Conservation (phyloP, 1,140 invertebrate species). For the Amyelois transitella region DNA sequence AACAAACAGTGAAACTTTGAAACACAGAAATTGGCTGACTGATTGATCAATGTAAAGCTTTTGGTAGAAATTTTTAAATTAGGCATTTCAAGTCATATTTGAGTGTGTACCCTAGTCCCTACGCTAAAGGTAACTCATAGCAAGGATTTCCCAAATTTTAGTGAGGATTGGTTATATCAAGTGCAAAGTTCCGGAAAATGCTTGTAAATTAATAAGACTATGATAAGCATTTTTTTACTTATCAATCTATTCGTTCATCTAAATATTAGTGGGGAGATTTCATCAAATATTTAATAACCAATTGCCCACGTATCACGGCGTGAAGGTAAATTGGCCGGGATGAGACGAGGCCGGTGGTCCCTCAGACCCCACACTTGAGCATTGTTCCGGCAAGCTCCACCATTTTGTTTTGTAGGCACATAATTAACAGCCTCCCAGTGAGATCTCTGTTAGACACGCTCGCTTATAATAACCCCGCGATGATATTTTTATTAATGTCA, state of each 20-base stretch:
- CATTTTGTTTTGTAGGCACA: conserved; percentile 65
- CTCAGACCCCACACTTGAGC: conserved; percentile 57
- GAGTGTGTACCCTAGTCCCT: too few relatives aligned
- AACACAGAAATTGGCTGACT: too few relatives aligned
- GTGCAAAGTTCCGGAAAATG: too few relatives aligned
- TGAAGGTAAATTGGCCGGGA: conserved; percentile 29
- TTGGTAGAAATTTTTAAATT: too few relatives aligned
- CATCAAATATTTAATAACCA: conserved; percentile 24
- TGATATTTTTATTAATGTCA: conserved; percentile 74
- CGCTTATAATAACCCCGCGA: conserved; percentile 66
- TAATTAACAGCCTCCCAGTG: conserved; percentile 71
- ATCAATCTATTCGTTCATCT: background rate
- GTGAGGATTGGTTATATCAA: too few relatives aligned
- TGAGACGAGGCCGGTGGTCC: conserved; percentile 39
- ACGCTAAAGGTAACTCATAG: too few relatives aligned
- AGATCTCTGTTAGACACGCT: conserved; percentile 69
- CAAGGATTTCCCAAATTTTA: too few relatives aligned
- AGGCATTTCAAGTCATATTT: too few relatives aligned
- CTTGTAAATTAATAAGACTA: too few relatives aligned
- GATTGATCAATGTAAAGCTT: too few relatives aligned
- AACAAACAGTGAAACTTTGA: too few relatives aligned
- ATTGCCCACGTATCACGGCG: conserved; percentile 26
- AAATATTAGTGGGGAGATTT: conserved; percentile 1
- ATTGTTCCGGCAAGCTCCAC: conserved; percentile 51
- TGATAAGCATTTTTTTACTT: background rate